phyloP scores from a whole-genome alignment of 2,888 invertebrate genomes.

The Apodemia zela region DNA sequence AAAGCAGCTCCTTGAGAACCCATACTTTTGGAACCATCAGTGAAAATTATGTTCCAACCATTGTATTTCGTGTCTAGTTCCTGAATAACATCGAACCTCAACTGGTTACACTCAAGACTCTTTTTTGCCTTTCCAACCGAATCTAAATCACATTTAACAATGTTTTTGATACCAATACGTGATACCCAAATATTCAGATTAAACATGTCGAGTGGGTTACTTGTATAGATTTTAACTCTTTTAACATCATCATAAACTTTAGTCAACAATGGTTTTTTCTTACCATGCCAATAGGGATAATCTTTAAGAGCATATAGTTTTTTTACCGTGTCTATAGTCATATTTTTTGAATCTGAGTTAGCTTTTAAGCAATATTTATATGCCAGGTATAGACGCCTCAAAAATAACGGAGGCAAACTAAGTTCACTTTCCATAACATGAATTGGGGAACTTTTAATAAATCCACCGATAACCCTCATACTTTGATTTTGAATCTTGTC shows the following conservation, averaged over 20 bases:
- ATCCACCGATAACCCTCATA: constrained; percentile 16
- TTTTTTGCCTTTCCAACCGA: neutral
- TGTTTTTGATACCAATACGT: neutral
- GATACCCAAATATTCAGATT: neutral
- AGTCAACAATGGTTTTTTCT: neutral
- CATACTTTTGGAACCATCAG: neutral
- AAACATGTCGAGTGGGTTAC: constrained; percentile 2
- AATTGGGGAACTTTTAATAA: constrained; percentile 16
- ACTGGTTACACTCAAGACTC: too few species aligned
- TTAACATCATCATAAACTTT: neutral
- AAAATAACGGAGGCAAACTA: constrained; percentile 1
- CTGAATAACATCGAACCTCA: too few species aligned
- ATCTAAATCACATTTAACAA: neutral
- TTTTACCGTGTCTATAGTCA: neutral
- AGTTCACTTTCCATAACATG: constrained; percentile 18
- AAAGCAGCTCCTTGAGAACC: neutral
- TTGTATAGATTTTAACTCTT: neutral
- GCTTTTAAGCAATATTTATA: constrained; percentile 20
- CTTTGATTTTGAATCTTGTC: constrained; percentile 33
- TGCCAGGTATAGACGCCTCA: constrained; percentile 15
- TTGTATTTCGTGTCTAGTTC: neutral
- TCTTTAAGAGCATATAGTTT: neutral
- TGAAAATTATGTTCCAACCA: neutral
- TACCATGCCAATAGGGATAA: neutral
- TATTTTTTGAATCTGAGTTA: constrained; percentile 4